Base-by-base conservation (phyloP, 1,140 invertebrate genomes). In the Oryctes rhinoceros region DNA sequence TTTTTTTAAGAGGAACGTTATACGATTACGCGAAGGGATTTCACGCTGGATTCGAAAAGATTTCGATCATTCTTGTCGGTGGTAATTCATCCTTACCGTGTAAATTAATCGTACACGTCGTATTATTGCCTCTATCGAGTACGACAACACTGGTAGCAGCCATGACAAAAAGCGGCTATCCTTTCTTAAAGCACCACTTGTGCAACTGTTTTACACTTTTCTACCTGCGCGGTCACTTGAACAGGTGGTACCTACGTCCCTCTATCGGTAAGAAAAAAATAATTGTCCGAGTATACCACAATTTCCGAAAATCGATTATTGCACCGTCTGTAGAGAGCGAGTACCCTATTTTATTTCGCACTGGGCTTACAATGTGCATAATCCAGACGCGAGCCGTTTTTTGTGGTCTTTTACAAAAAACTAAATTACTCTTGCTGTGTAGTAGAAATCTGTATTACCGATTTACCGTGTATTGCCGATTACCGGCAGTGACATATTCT, bases 61-160 rank as follows among this genome's bases (percentile, higher is more conserved):
- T 79, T 10, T 13, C 24, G 67, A 71, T 15, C n/a, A 15, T 53
- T 15, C 13, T 53, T 44, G 35, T 30, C 47, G 47, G 37, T 49
- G 15, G 39, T 59, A 77, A 78, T 20, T 20, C n/a, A 37, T 53
- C 48, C 79, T 94, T 92, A 96, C 95, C 95, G 90, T 97, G 96
- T 90, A 97, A 92, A 91, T 97, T 97, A 88, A 97, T 95, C 85
- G 96, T 97, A 90, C 95, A 96, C 87, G 96, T 97, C 88, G 96
- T 97, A 91, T 97, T 97, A 90, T 97, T 97, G 88, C 96, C 96
- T 89, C 96, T 93, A 90, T 97, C 96, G 86, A 97, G 92, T 86
- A 96, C 94, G 87, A 97, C 95, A 89, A 97, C 96, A 92, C 94
- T 96, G 84, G 95, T 96, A 90, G 94, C 93, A 85, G 93, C 94